phyloP scores from a whole-genome alignment of 2,797 vertebrate genomes.

The Platyrinchus mystaceus region DNA sequence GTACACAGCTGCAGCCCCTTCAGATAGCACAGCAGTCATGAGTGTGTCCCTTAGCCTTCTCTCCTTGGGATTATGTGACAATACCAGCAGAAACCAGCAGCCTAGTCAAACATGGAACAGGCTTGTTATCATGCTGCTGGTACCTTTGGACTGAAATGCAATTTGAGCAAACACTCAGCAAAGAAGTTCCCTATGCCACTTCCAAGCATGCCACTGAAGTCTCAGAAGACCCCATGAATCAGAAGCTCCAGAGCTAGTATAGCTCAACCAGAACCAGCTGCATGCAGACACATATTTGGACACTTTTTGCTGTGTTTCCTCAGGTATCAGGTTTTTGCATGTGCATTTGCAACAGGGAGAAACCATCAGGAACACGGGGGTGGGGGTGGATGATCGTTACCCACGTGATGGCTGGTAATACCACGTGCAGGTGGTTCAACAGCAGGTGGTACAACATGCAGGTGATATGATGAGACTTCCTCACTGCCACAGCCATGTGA shows the following conservation, averaged over 20 bases:
- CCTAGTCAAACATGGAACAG: accelerated
- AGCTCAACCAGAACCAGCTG: not conserved
- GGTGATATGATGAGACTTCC: accelerated
- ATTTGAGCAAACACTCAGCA: not conserved
- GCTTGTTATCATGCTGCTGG: not conserved
- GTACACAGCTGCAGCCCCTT: accelerated
- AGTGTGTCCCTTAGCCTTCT: not conserved
- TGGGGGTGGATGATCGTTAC: accelerated
- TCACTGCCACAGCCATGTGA: accelerated
- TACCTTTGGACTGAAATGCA: not conserved
- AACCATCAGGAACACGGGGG: accelerated
- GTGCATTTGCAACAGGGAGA: accelerated
- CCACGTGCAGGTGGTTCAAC: accelerated
- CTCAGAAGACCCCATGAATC: not conserved
- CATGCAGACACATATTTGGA: accelerated
- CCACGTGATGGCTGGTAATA: accelerated
- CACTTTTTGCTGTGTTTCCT: not conserved
- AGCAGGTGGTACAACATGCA: too few relatives aligned
- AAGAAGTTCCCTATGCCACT: not conserved
- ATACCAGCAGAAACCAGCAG: not conserved
- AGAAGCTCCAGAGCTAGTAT: not conserved
- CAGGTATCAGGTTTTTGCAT: not conserved
- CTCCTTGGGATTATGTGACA: too few relatives aligned
- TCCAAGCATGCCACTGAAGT: not conserved
- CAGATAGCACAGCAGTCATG: not conserved